phyloP scores from a whole-genome alignment of 2,888 invertebrate genomes.

The Kryphioiulus occultus region DNA sequence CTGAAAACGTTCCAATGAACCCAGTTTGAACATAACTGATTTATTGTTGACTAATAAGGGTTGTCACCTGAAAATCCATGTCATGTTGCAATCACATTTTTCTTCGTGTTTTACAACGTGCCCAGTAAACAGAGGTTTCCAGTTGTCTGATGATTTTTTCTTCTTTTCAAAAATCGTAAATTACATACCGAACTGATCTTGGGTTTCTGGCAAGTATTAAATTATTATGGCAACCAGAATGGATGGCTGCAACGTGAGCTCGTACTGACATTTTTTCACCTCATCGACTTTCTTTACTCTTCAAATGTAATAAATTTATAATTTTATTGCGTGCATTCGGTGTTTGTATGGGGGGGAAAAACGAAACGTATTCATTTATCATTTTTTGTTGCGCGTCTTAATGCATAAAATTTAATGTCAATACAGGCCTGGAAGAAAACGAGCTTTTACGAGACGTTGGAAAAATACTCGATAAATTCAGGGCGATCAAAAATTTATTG shows the following conservation, averaged over 20 bases:
- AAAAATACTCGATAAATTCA: neutral
- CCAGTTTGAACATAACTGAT: too few relatives aligned
- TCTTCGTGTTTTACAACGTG: neutral
- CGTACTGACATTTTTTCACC: neutral
- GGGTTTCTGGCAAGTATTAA: neutral
- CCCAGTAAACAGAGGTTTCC: neutral
- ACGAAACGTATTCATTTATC: constrained; percentile 5
- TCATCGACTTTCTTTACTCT: constrained; percentile 2
- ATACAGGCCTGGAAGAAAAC: neutral
- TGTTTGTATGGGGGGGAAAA: neutral
- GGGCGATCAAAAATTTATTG: neutral
- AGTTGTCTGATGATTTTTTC: neutral
- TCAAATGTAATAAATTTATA: neutral
- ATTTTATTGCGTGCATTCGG: neutral
- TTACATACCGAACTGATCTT: neutral
- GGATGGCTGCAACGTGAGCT: neutral
- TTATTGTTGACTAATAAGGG: too few relatives aligned
- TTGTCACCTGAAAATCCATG: too few relatives aligned
- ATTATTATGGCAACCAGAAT: neutral
- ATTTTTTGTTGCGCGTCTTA: neutral
- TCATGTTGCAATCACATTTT: too few relatives aligned
- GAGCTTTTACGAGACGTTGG: neutral
- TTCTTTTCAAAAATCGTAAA: neutral
- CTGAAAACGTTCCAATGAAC: too few relatives aligned
- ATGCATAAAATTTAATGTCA: neutral